These are phyloP conservation scores for Spinus pinus DNA, from an alignment of 2,797 vertebrate genomes.

Conservation along the genomic window DNA sequence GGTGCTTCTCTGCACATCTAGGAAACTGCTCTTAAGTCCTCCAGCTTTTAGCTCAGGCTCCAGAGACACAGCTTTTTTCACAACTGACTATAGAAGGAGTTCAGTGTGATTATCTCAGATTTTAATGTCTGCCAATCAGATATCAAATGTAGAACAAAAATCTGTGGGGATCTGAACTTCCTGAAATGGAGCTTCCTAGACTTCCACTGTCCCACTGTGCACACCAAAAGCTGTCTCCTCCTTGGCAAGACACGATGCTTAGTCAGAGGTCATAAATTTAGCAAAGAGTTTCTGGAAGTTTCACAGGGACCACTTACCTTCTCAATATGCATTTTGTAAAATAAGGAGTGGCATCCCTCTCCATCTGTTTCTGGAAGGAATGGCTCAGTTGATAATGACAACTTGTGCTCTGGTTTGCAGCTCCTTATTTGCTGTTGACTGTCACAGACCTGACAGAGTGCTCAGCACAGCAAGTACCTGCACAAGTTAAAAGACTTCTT, in stretches of 20 bases:
- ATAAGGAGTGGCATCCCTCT: neutral
- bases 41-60: neutral
- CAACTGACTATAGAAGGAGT: neutral
- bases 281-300: neutral
- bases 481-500: neutral
- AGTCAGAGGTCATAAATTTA: neutral
- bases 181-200: neutral
- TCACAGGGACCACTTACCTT: neutral
- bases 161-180: neutral
- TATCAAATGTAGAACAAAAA: neutral
- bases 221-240: neutral
- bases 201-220: accelerated
- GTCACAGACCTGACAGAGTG: neutral
- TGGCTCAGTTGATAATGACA: neutral
- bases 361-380: neutral
- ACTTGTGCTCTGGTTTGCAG: accelerated
- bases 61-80: neutral
- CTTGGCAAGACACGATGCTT: neutral
- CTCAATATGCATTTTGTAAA: neutral
- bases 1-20: neutral
- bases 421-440: neutral
- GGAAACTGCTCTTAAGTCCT: neutral
- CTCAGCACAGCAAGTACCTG: neutral
- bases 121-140: neutral
- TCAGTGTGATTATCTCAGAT: neutral